Evolutionary conservation across 2,113 vertebrate species (phyloP).

Genomic region (Psophia crepitans): DNA sequence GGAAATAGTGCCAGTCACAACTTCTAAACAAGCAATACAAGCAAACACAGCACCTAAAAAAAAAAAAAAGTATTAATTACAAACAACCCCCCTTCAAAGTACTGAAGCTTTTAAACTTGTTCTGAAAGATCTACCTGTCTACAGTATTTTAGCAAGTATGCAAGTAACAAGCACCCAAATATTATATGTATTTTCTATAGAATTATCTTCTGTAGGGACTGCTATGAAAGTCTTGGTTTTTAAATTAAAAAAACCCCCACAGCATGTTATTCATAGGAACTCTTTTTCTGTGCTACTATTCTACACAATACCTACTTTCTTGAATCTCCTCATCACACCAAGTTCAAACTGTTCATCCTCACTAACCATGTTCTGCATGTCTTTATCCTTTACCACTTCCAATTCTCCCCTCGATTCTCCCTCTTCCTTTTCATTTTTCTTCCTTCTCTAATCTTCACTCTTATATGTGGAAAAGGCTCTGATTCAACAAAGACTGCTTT

Average conservation of each 20-base stretch:
- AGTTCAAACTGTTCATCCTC: background rate
- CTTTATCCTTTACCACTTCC: background rate
- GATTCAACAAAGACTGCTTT: background rate
- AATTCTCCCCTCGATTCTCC: background rate
- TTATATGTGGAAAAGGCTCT: background rate
- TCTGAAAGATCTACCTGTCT: background rate
- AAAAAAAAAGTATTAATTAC: background rate
- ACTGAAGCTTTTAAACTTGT: background rate
- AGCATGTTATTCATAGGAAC: background rate
- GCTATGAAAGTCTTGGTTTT: background rate
- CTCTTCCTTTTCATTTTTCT: background rate
- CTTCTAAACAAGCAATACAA: slow-evolving; percentile 87
- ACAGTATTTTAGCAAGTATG: background rate
- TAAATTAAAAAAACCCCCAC: background rate
- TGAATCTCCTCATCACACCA: background rate
- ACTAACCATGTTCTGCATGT: background rate
- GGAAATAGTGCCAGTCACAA: slow-evolving; percentile 70
- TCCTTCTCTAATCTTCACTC: background rate
- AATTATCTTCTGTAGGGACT: background rate
- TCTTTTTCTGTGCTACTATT: background rate
- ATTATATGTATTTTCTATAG: background rate
- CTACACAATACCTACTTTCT: background rate
- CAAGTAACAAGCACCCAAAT: background rate
- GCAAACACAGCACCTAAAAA: slow-evolving; percentile 89
- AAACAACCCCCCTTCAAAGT: background rate